These are phyloP conservation scores for Oscheius myriophilus DNA, from an alignment of 2,888 invertebrate species.

Conservation along the genomic window DNA sequence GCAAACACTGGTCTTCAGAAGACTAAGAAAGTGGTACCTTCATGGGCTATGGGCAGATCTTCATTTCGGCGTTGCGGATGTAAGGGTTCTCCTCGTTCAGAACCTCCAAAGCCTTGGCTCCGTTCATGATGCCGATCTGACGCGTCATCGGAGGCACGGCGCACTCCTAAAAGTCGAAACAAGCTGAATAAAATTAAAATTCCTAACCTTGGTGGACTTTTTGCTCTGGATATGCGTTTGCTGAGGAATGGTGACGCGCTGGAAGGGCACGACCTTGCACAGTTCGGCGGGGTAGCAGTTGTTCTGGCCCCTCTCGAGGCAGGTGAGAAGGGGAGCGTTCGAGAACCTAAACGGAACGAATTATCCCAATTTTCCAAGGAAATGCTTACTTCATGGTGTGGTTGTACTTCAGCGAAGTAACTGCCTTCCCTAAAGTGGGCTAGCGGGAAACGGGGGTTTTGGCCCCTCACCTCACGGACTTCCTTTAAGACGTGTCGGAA, in stretches of 20 bases:
- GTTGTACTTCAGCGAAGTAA: constrained; percentile 36
- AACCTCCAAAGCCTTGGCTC: constrained; percentile 35
- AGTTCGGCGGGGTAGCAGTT: constrained; percentile 53
- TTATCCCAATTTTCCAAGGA: neutral
- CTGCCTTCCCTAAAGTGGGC: too few relatives aligned
- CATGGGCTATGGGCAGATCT: constrained; percentile 33
- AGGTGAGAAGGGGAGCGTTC: constrained; percentile 35
- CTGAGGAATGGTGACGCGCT: constrained; percentile 54
- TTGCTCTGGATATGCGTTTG: constrained; percentile 43
- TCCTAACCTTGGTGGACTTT: constrained; percentile 37
- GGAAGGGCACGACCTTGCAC: constrained; percentile 40
- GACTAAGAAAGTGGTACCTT: constrained; percentile 4
- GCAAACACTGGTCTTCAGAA: neutral
- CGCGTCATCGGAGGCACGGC: constrained; percentile 45
- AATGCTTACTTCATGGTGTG: constrained; percentile 30
- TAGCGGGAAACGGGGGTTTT: too few relatives aligned
- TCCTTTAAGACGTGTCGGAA: too few relatives aligned
- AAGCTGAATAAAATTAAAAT: neutral
- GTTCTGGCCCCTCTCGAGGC: constrained; percentile 39
- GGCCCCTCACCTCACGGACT: too few relatives aligned
- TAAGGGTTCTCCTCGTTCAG: constrained; percentile 31
- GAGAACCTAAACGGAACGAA: constrained; percentile 28
- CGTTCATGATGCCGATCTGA: constrained; percentile 36
- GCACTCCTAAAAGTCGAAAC: constrained; percentile 25
- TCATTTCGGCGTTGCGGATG: constrained; percentile 33